Evolutionary conservation across 2,888 invertebrate genomes (phyloP), one percentile per base, ranked within the genome.

Genomic region (Seira musarum): DNA sequence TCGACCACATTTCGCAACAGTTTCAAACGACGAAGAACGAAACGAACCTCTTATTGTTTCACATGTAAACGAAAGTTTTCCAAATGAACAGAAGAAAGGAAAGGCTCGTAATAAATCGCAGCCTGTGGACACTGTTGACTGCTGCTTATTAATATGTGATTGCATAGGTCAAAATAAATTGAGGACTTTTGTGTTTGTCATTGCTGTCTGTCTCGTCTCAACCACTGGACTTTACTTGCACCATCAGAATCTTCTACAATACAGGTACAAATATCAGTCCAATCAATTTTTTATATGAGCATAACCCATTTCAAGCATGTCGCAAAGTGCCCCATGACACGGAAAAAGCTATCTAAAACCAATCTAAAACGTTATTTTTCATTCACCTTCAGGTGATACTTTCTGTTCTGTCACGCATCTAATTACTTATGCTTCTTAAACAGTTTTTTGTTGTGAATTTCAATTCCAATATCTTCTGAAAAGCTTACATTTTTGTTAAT

Each of bases 61-160:
- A 49, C 40, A 15, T 61, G 61, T 49, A 64, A 61, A 25, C 73
- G 13, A 30, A 30, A 10, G 53, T 15, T 49, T 64, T n/a, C 24
- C 19, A 64, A 49, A n/a, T 22, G 13, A 30, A 5, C 57, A 69
- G 24, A 22, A 24, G 1, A 17, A 63, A 71, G 15, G 24, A 17
- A 35, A 8, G 10, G n/a, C 10, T 57, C 2, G 40, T 22, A 63
- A 22, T 22, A 24, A 57, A 25, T 19, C 35, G 1, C 5, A n/a
- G 0, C 40, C 63, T 3, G 63, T 61, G 63, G 71, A 71, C 30
- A 63, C 57, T 0, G 77, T 71, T 3, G 77, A 77, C 46, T 77
- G 77, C 49, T 77, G 77, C 46, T 1, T 65, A 1, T 57, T 77
- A n/a, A 21, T 77, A 22, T 77, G 21, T 40, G 77, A 77, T 65